Evolutionary conservation across 2,797 vertebrate genomes (phyloP), one percentile per base, ranked within the genome.

Genomic region (Sebastes iracundus): DNA sequence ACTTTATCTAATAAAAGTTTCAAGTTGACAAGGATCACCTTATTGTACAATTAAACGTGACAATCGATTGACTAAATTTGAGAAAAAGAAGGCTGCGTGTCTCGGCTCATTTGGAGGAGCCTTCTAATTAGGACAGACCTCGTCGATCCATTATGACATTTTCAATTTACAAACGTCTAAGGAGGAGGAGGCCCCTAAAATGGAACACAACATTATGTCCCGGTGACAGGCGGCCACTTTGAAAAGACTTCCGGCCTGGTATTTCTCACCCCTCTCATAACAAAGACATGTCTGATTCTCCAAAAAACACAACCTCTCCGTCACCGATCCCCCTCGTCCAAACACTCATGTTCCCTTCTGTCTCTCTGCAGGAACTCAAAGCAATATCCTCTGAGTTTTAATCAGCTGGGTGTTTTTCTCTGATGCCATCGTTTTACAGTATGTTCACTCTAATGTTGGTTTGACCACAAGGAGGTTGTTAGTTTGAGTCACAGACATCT

Each of bases 311-410:
- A 18, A 30, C 27, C 32, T 55, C 27, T 82, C 16, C 23, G 56
- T 27, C 55, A 28, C 18, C 16, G 13, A 67, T 61, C 25, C 38
- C 42, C 42, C 22, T 63, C 64, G 52, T 67, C 11, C 49, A 33
- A 56, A 69, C 71, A 56, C 22, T 27, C 6, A n/a, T 53, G 6
- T 73, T 49, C 42, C 60, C 9, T 8, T 62, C 35, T 69, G 53
- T 71, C 33, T 77, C 80, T 77, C 61, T 77, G 79, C 64, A 73
- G 55, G 82, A 90, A 83, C 72, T 88, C 84, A 89, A 82, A 90
- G 88, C 84, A 90, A 85, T 90, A 85, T 72, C 75, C 78, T 81
- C 71, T 77, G 72, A 85, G 71, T 80, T 87, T 42, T 42, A 76
- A 67, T 84, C 75, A 78, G 77, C 59, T 76, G 82, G 61, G 22